Evolutionary conservation across 2,888 invertebrate genomes (phyloP).

Genomic region (Phortica okadai): DNA sequence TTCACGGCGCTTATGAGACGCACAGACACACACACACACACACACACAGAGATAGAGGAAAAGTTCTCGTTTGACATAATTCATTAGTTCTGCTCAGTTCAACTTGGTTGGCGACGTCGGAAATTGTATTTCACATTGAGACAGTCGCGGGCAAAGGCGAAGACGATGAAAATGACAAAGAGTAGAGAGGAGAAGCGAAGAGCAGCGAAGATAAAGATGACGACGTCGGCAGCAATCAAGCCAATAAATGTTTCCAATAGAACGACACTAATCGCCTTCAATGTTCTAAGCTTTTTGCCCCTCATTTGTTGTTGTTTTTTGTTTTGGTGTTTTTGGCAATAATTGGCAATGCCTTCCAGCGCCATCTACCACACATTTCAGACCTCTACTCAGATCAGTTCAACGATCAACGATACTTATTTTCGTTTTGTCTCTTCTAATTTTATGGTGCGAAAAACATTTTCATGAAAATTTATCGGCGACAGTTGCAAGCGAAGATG

Average conservation of each 20-base stretch:
- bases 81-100: conserved; percentile 50
- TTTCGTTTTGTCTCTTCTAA: background rate
- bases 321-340: too few species aligned
- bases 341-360: too few species aligned
- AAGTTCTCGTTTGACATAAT: conserved; percentile 54
- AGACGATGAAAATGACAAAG: background rate
- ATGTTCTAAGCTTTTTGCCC: too few species aligned
- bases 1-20: conserved; percentile 33
- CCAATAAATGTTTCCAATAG: conserved; percentile 6
- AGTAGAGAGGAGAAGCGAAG: background rate
- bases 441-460: background rate
- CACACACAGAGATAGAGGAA: conserved; percentile 2
- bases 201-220: background rate
- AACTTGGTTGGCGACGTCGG: conserved; percentile 46
- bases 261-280: background rate
- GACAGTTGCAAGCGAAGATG: conserved; percentile 65
- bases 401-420: too few species aligned
- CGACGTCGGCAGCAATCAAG: background rate
- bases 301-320: too few species aligned
- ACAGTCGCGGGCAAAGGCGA: background rate
- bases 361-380: too few species aligned
- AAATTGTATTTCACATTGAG: conserved; percentile 50
- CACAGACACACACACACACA: conserved; percentile 1
- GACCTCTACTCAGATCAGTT: too few species aligned
- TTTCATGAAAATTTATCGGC: conserved; percentile 62